Evolutionary conservation across 2,888 invertebrate species (phyloP).

Genomic region (Cantharis lateralis): DNA sequence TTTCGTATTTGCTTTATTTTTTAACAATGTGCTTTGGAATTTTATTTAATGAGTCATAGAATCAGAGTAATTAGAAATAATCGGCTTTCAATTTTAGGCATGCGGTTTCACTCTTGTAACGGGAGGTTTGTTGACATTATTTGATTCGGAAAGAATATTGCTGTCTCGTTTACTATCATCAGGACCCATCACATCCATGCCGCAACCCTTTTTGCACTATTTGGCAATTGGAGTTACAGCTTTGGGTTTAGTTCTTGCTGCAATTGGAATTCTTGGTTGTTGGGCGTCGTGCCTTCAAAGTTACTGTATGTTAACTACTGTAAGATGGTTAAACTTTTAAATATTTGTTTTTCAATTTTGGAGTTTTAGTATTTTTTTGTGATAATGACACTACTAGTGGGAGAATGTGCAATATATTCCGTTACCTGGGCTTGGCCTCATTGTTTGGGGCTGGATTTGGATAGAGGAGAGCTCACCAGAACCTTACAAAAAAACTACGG

Average conservation of each 20-base stretch:
- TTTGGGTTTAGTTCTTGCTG: slow-evolving; percentile 70
- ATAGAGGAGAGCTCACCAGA: slow-evolving; percentile 69
- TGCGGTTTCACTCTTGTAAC: slow-evolving; percentile 74
- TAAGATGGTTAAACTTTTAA: slow-evolving; percentile 54
- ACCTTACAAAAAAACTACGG: slow-evolving; percentile 78
- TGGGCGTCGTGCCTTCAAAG: slow-evolving; percentile 81
- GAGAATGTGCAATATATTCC: slow-evolving; percentile 73
- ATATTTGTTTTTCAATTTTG: not conserved
- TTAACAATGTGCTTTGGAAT: not conserved
- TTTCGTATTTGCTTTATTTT: not conserved
- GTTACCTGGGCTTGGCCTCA: slow-evolving; percentile 78
- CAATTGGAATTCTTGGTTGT: slow-evolving; percentile 75
- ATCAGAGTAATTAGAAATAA: not conserved
- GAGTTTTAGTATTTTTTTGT: slow-evolving; percentile 70
- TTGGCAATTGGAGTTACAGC: slow-evolving; percentile 71
- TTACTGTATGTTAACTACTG: slow-evolving; percentile 72
- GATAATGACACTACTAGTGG: slow-evolving; percentile 68
- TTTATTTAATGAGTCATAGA: not conserved
- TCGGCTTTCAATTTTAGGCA: slow-evolving; percentile 58
- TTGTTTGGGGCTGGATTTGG: slow-evolving; percentile 72
- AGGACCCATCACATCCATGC: slow-evolving; percentile 62
- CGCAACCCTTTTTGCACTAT: slow-evolving; percentile 78
- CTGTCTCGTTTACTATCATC: slow-evolving; percentile 73
- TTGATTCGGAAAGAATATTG: slow-evolving; percentile 72
- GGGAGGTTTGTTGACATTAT: slow-evolving; percentile 72